Evolutionary conservation across 2,888 invertebrate genomes (phyloP).

Genomic region (Platycheirus albimanus): DNA sequence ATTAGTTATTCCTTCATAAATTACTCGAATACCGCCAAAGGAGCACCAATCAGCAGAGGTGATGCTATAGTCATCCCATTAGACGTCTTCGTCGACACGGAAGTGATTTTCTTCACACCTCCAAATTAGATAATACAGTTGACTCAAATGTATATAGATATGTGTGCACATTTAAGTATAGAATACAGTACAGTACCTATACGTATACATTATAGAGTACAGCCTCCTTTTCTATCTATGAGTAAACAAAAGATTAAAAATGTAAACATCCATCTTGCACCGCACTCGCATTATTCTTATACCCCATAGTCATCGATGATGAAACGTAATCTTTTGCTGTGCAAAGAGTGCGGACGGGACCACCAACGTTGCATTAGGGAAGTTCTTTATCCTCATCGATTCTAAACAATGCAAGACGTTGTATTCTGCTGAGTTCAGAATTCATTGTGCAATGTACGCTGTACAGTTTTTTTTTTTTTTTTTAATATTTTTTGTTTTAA

Average conservation of each 20-base stretch:
- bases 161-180: conserved; percentile 19
- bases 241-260: conserved; percentile 70
- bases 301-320: conserved; percentile 47
- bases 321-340: conserved; percentile 73
- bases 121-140: conserved; percentile 50
- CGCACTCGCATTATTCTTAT: conserved; percentile 26
- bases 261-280: conserved; percentile 66
- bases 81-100: conserved; percentile 49
- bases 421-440: conserved; percentile 46
- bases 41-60: not conserved
- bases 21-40: conserved; percentile 57
- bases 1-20: conserved; percentile 53
- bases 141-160: conserved; percentile 29
- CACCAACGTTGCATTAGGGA: conserved; percentile 65
- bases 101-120: conserved; percentile 73
- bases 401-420: conserved; percentile 68
- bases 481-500: conserved; percentile 74
- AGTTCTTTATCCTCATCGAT: conserved; percentile 63
- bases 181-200: conserved; percentile 19
- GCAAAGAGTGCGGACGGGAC: conserved; percentile 62
- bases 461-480: no score
- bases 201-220: no score
- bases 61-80: conserved; percentile 13
- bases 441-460: no score
- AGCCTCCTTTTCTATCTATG: conserved; percentile 23